These are phyloP conservation scores for Chloroceryle amazona DNA, from an alignment of 2,797 vertebrate species.

Conservation along the genomic window DNA sequence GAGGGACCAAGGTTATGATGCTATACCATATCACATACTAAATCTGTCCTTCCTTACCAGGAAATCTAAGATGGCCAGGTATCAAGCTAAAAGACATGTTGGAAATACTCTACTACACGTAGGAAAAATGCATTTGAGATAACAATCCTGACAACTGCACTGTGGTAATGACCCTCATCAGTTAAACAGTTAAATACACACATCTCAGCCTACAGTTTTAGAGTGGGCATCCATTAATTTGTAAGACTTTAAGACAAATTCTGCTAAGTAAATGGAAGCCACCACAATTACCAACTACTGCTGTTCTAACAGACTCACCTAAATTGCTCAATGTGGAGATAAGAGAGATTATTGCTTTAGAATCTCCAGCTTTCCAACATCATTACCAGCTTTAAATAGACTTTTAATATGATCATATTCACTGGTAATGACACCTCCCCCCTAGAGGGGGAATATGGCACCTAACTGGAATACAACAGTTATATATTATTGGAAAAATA, in stretches of 20 bases:
- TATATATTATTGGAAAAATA: neutral
- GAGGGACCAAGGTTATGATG: neutral
- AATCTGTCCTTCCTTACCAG: neutral
- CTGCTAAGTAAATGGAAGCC: neutral
- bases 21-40: rapidly evolving
- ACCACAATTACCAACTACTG: neutral
- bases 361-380: neutral
- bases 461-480: neutral
- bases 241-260: neutral
- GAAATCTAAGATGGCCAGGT: neutral
- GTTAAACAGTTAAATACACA: neutral
- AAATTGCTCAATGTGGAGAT: neutral
- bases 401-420: neutral
- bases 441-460: neutral
- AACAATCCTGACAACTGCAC: neutral
- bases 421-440: neutral
- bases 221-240: neutral
- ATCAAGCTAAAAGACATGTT: neutral
- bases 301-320: neutral
- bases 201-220: neutral
- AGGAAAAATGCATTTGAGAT: neutral
- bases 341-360: neutral
- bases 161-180: neutral
- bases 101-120: rapidly evolving
- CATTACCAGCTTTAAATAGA: neutral